These are phyloP conservation scores for Lordiphosa fenestrarum DNA, from an alignment of 2,888 invertebrate species.

Conservation along the genomic window DNA sequence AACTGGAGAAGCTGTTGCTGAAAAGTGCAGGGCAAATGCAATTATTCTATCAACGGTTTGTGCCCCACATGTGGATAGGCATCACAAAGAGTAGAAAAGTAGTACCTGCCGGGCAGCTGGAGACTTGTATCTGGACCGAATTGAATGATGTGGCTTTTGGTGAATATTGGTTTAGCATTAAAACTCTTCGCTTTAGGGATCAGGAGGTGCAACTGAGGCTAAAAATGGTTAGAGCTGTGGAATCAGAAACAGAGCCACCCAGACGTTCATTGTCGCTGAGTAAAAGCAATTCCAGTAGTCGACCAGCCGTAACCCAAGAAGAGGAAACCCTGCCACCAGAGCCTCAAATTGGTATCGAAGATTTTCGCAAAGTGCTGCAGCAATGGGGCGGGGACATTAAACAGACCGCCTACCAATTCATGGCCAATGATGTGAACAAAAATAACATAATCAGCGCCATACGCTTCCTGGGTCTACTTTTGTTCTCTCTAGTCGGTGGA, in stretches of 20 bases:
- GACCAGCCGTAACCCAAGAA: constrained; percentile 1
- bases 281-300: constrained; percentile 14
- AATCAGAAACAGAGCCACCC: constrained; percentile 63
- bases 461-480: constrained; percentile 78
- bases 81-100: constrained; percentile 71
- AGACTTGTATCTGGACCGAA: constrained; percentile 84
- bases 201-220: constrained; percentile 83
- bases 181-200: constrained; percentile 82
- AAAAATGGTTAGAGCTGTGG: constrained; percentile 83
- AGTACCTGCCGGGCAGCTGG: constrained; percentile 51
- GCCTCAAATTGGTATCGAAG: constrained; percentile 53
- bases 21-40: constrained; percentile 81
- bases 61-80: constrained; percentile 80
- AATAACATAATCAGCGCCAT: constrained; percentile 75
- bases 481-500: constrained; percentile 82
- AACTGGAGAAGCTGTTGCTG: constrained; percentile 82
- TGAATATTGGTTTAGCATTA: constrained; percentile 85
- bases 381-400: constrained; percentile 74
- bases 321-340: background rate
- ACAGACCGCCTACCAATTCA: constrained; percentile 64
- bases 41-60: constrained; percentile 77
- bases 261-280: constrained; percentile 11
- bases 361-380: constrained; percentile 61
- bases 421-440: constrained; percentile 74
- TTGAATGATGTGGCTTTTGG: constrained; percentile 84